Percentiles rank a stretch among this genome's conserved stretches.
phyloP scores from a whole-genome alignment of 1,140 invertebrate genomes.

The Drosophila teissieri region DNA sequence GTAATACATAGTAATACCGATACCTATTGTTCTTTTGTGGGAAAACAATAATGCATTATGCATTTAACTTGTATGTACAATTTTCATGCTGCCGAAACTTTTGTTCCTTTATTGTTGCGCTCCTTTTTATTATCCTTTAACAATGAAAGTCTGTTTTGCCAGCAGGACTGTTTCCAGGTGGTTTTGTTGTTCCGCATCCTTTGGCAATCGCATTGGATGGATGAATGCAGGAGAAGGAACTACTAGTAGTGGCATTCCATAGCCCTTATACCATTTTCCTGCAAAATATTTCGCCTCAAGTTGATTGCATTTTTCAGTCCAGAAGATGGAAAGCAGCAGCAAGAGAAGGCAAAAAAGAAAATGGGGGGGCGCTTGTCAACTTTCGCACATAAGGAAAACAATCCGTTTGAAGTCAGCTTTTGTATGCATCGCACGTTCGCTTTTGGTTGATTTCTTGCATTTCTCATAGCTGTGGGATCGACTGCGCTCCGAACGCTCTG shows the following conservation, averaged over 20 bases:
- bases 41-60: neutral
- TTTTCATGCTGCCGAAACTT: neutral
- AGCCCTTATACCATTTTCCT: slow-evolving; percentile 57
- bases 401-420: slow-evolving; percentile 64
- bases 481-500: slow-evolving; percentile 42
- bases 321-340: neutral
- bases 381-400: slow-evolving; percentile 71
- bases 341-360: neutral
- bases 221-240: slow-evolving; percentile 18
- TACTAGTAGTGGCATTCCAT: slow-evolving; percentile 18
- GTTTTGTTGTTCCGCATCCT: slow-evolving; percentile 60
- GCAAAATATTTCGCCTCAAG: slow-evolving; percentile 70
- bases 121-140: slow-evolving; percentile 4
- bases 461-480: slow-evolving; percentile 66
- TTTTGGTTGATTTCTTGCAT: slow-evolving; percentile 82
- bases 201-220: slow-evolving; percentile 52
- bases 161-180: slow-evolving; percentile 27
- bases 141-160: slow-evolving; percentile 23
- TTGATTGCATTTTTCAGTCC: slow-evolving; percentile 78
- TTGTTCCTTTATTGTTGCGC: slow-evolving; percentile 24
- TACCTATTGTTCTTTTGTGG: neutral
- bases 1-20: neutral
- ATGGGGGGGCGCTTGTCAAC: slow-evolving; percentile 29
- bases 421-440: slow-evolving; percentile 79
- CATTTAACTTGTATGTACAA: neutral